These are phyloP conservation scores for Temnothorax curvispinosus DNA, from an alignment of 1,140 invertebrate genomes.

Conservation along the genomic window DNA sequence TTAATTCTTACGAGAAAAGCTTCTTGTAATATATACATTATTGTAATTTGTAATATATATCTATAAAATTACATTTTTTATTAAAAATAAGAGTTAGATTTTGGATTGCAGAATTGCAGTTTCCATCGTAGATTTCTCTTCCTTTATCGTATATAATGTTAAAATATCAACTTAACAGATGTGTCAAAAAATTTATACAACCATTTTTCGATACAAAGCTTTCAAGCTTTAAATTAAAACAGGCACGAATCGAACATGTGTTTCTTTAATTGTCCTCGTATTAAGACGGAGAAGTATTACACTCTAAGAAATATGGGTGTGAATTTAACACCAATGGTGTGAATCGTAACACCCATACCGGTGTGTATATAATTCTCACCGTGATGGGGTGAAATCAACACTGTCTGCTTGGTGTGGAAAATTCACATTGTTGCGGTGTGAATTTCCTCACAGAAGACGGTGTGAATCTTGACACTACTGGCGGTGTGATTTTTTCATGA, in stretches of 20 bases:
- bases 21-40: too few relatives aligned
- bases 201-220: background rate
- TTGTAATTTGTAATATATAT: too few relatives aligned
- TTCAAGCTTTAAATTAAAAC: background rate
- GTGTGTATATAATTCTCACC: slow-evolving; percentile 23
- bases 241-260: background rate
- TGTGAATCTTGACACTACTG: background rate
- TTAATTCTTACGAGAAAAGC: background rate
- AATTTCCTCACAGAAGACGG: background rate
- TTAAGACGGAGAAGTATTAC: background rate
- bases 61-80: too few relatives aligned
- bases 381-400: background rate
- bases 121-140: background rate
- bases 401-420: background rate
- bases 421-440: background rate
- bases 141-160: background rate
- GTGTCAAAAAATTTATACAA: background rate
- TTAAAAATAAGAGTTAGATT: background rate
- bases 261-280: background rate
- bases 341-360: background rate
- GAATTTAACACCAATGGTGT: background rate
- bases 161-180: background rate
- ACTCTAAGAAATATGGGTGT: too few relatives aligned
- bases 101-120: background rate
- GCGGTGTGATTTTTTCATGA: background rate